Evolutionary conservation across 2,113 vertebrate species (phyloP).

Genomic region (Zeus faber): DNA sequence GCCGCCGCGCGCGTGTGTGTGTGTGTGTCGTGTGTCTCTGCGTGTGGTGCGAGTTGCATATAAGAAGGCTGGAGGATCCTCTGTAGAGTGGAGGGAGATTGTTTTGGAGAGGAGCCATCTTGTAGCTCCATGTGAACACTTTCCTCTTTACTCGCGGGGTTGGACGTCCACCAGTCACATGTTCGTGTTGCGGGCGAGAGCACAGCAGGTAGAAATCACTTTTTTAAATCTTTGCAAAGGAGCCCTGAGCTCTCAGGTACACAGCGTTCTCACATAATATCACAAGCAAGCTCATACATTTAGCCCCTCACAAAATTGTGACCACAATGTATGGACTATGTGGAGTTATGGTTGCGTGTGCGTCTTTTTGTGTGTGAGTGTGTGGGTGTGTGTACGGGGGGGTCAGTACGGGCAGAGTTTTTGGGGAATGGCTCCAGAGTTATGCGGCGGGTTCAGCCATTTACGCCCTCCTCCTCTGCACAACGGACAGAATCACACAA

Average conservation of each 20-base stretch:
- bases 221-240: no score
- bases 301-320: no score
- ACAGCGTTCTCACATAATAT: no score
- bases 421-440: conserved; percentile 64
- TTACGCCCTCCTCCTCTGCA: conserved; percentile 57
- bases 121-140: conserved; percentile 53
- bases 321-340: background rate
- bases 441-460: conserved; percentile 65
- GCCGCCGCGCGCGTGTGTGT: conserved; percentile 39
- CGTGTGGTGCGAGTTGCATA: conserved; percentile 60
- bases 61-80: conserved; percentile 64
- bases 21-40: conserved; percentile 37
- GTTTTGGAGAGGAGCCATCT: conserved; percentile 70
- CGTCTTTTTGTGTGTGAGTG: conserved; percentile 13
- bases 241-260: conserved; percentile 22
- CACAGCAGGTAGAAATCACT: no score
- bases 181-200: no score
- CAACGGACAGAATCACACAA: conserved; percentile 61
- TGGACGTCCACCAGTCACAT: conserved; percentile 42
- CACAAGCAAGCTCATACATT: no score
- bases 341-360: conserved; percentile 29
- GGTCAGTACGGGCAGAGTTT: no score
- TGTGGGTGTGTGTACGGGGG: conserved; percentile 26
- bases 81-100: conserved; percentile 57
- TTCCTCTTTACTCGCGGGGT: conserved; percentile 44